Percentiles rank a stretch among this genome's conserved stretches.
These are phyloP conservation scores for Nasonia oneida DNA, from an alignment of 2,888 invertebrate species.

Conservation along the genomic window DNA sequence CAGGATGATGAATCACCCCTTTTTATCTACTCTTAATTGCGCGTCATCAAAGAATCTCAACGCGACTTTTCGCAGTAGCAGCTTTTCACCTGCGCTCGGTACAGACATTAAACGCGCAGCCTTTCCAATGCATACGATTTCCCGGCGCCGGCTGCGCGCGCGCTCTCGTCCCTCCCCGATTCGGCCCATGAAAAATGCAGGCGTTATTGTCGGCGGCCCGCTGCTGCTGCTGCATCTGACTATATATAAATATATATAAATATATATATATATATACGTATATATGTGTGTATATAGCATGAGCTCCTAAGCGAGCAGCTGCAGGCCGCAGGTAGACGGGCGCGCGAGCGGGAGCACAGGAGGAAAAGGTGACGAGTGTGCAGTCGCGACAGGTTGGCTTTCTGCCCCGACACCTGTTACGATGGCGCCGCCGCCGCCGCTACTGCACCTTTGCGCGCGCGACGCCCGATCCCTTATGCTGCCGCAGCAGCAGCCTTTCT, in stretches of 20 bases:
- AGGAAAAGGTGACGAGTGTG: constrained; percentile 34
- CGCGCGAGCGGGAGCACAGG: not conserved
- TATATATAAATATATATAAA: not conserved
- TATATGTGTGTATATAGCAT: no score
- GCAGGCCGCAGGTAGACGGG: not conserved
- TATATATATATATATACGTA: no score
- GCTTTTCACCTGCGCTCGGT: constrained; percentile 7
- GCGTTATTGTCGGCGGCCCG: not conserved
- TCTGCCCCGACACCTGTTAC: constrained; percentile 57
- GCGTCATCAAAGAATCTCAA: not conserved
- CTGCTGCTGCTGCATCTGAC: not conserved
- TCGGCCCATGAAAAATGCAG: constrained; percentile 25
- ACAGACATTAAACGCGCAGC: not conserved
- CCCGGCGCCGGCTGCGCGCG: constrained; percentile 20
- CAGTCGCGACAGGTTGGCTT: constrained; percentile 54
- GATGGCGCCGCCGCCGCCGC: not conserved
- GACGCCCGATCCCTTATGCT: not conserved
- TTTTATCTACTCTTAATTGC: not conserved
- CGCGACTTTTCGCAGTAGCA: not conserved
- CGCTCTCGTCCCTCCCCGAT: constrained; percentile 1
- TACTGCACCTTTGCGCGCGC: not conserved
- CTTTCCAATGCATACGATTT: constrained; percentile 17
- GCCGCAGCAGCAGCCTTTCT: not conserved
- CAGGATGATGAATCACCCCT: no score
- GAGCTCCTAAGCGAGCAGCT: constrained; percentile 11